Evolutionary conservation across 2,113 vertebrate species (phyloP).

Genomic region (Catagonus wagneri): DNA sequence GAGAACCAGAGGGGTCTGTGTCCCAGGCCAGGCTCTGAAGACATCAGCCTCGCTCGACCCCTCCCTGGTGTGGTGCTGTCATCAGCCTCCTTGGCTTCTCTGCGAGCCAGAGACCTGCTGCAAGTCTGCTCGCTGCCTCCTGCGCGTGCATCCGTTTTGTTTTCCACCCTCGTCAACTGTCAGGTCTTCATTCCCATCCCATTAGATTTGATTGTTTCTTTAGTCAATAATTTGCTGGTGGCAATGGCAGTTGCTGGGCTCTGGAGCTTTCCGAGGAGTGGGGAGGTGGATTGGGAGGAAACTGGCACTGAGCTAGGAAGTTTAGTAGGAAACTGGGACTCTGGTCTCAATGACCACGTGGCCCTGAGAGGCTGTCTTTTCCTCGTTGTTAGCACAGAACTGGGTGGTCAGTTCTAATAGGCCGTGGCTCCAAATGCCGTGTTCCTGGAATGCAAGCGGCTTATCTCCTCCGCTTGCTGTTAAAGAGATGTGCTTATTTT

Average conservation of each 20-base stretch:
- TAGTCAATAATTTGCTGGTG: not conserved
- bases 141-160: not conserved
- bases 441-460: not conserved
- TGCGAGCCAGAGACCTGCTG: not conserved
- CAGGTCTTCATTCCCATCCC: not conserved
- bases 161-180: too few species aligned
- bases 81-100: not conserved
- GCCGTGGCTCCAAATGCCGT: not conserved
- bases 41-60: rapidly evolving
- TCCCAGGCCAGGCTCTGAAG: not conserved
- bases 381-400: not conserved
- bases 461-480: not conserved
- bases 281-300: not conserved
- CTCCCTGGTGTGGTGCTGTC: not conserved
- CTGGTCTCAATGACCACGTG: not conserved
- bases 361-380: not conserved
- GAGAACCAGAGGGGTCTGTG: not conserved
- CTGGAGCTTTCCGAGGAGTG: not conserved
- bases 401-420: rapidly evolving
- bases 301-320: not conserved
- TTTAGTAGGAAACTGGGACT: not conserved
- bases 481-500: not conserved
- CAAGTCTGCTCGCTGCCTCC: not conserved
- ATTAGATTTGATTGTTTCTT: not conserved
- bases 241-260: not conserved